Evolutionary conservation across 1,140 invertebrate genomes (phyloP).

Genomic region (Pseudomyrmex pallidus): DNA sequence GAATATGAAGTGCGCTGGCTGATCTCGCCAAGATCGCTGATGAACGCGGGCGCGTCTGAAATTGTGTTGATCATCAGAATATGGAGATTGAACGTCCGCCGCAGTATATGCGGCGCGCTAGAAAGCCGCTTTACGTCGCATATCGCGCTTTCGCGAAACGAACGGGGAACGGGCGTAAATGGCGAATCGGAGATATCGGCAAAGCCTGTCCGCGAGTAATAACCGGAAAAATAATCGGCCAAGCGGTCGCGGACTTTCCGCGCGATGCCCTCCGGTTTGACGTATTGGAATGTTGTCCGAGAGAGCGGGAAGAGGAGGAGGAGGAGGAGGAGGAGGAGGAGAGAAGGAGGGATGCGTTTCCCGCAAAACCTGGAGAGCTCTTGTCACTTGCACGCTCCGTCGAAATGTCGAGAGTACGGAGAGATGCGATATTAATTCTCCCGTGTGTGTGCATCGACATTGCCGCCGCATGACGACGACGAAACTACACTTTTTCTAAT

Average conservation of each 20-base stretch:
- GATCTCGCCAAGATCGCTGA: constrained; percentile 57
- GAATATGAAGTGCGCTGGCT: constrained; percentile 2
- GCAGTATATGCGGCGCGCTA: constrained; percentile 25
- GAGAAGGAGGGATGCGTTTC: constrained; percentile 23
- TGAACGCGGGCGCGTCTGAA: constrained; percentile 48
- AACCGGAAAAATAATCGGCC: constrained; percentile 73
- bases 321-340: no score
- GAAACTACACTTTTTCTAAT: constrained; percentile 64
- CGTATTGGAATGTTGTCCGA: constrained; percentile 74
- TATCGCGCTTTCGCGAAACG: constrained; percentile 39
- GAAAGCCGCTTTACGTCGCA: constrained; percentile 68
- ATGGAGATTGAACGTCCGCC: constrained; percentile 60
- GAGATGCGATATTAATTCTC: constrained; percentile 65
- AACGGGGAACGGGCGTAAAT: constrained; percentile 56
- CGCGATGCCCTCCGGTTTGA: constrained; percentile 60
- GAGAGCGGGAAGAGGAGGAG: no score
- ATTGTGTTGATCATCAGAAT: constrained; percentile 31
- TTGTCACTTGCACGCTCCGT: constrained; percentile 72
- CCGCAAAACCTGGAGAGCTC: constrained; percentile 64
- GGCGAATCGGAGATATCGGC: constrained; percentile 61
- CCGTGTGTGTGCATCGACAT: constrained; percentile 13
- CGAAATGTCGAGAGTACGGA: constrained; percentile 62
- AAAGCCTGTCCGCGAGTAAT: constrained; percentile 66
- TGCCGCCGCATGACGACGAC: constrained; percentile 32
- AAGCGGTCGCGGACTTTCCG: constrained; percentile 66